These are phyloP conservation scores for Balaeniceps rex DNA, from an alignment of 2,113 vertebrate species.

Conservation along the genomic window DNA sequence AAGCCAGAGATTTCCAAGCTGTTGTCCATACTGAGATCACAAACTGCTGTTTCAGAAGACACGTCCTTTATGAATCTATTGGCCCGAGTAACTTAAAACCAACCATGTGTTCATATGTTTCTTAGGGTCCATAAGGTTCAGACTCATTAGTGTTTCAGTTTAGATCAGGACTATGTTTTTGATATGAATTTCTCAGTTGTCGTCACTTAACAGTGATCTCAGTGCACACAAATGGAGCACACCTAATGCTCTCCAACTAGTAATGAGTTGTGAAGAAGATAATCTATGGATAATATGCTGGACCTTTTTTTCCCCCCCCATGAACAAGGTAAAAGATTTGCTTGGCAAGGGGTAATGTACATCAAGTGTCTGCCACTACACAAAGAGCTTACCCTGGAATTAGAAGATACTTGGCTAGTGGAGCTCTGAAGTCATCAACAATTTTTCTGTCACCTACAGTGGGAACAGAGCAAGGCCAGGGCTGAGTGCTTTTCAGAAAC, in stretches of 20 bases:
- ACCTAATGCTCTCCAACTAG: not conserved
- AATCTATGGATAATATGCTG: not conserved
- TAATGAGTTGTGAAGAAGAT: not conserved
- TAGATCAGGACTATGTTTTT: not conserved
- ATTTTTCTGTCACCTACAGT: not conserved
- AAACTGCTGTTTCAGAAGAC: not conserved
- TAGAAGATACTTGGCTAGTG: not conserved
- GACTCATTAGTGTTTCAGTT: not conserved
- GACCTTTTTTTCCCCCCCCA: no score
- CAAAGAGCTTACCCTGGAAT: not conserved
- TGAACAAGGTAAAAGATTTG: not conserved
- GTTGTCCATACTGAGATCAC: not conserved
- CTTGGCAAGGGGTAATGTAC: not conserved
- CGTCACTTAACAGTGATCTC: not conserved
- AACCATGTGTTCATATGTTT: not conserved
- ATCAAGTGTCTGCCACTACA: not conserved
- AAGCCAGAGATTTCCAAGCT: conserved; percentile 22
- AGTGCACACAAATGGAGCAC: not conserved
- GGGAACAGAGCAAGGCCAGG: not conserved
- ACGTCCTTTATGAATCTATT: not conserved
- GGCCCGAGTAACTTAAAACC: not conserved
- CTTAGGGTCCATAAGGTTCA: not conserved
- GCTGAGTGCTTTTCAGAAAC: not conserved
- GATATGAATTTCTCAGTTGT: not conserved
- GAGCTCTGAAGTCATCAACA: not conserved